These are phyloP conservation scores for Rhyacichthys aspro DNA, from an alignment of 2,797 vertebrate species.

Conservation along the genomic window DNA sequence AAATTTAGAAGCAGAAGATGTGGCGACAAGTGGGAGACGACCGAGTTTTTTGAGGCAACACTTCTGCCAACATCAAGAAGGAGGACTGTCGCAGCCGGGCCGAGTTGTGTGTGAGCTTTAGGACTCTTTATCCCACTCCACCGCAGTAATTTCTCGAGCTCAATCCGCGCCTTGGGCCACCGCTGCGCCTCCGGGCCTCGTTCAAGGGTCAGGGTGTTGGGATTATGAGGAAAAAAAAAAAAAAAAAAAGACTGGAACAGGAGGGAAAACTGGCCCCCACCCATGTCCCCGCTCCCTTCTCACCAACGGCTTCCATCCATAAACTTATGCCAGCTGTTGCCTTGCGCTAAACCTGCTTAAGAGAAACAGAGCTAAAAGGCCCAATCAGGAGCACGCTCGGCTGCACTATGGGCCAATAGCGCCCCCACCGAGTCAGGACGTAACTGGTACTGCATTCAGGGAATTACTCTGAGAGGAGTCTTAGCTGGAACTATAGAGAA, in stretches of 20 bases:
- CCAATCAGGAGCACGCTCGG: slow-evolving; percentile 47
- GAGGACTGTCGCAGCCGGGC: slow-evolving; percentile 39
- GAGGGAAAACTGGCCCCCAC: slow-evolving; percentile 18
- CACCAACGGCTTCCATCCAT: slow-evolving; percentile 60
- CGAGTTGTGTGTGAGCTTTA: slow-evolving; percentile 50
- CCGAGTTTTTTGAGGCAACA: slow-evolving; percentile 2
- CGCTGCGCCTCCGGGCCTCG: slow-evolving; percentile 61
- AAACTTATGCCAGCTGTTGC: slow-evolving; percentile 81
- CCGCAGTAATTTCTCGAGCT: slow-evolving; percentile 75
- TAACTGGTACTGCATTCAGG: slow-evolving; percentile 37
- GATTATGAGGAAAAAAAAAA: slow-evolving; percentile 69
- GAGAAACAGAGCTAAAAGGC: slow-evolving; percentile 81
- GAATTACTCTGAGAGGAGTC: neutral
- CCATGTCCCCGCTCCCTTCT: slow-evolving; percentile 13
- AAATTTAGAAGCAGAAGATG: neutral
- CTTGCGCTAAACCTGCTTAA: slow-evolving; percentile 81
- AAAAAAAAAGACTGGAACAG: slow-evolving; percentile 2
- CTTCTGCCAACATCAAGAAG: slow-evolving; percentile 60
- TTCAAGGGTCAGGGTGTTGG: slow-evolving; percentile 79
- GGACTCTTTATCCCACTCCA: slow-evolving; percentile 69
- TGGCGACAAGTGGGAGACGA: neutral
- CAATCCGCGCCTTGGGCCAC: slow-evolving; percentile 70
- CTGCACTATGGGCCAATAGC: slow-evolving; percentile 67
- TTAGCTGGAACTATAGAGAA: neutral
- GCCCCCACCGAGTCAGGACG: slow-evolving; percentile 58